Base-by-base conservation (phyloP, 2,113 vertebrate genomes). In the Alethe castanea region DNA sequence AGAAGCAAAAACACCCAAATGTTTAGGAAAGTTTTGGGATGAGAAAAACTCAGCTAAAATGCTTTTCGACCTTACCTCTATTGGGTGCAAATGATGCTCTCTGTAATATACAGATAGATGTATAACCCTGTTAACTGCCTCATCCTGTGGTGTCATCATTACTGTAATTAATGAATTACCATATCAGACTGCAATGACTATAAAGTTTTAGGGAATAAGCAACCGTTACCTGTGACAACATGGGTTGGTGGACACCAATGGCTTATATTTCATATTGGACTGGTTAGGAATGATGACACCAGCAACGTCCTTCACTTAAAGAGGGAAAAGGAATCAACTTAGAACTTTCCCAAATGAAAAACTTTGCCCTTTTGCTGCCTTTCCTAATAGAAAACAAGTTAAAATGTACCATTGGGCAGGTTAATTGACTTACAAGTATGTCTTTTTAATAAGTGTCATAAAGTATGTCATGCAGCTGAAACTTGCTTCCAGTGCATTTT, bases 381-480 rank as follows among this genome's bases (percentile, higher is more conserved):
- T 96, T 96, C 94, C 71, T 97, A 95, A 96, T 97, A 95, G 96
- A 97, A 98, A 98, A 97, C 96, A 98, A 98, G 96, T 97, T 97
- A 98, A 98, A 98, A 97, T 95, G 86, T 96, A 97, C 91, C 88
- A 95, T 73, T 93, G 95, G 95, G 94, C 95, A 96, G 94, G 96
- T 97, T 98, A 98, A 98, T 98, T 98, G 97, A 97, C 97, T 98
- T 97, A 97, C 96, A 97, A 97, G 96, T 96, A 96, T 97, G 86
- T 96, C 96, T 97, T 97, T 98, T 98, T 98, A 98, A 97, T 98
- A 98, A 98, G 96, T 91, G 96, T 97, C 97, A 98, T 98, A 97
- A 98, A 98, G 86, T 96, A 97, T 97, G 96, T 98, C 96, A 98
- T 77, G 71, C 90, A 88, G 91, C 61, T 5, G 56, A 98, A 98